Evolutionary conservation across 2,797 vertebrate species (phyloP).

Genomic region (Danio jaintianensis): DNA sequence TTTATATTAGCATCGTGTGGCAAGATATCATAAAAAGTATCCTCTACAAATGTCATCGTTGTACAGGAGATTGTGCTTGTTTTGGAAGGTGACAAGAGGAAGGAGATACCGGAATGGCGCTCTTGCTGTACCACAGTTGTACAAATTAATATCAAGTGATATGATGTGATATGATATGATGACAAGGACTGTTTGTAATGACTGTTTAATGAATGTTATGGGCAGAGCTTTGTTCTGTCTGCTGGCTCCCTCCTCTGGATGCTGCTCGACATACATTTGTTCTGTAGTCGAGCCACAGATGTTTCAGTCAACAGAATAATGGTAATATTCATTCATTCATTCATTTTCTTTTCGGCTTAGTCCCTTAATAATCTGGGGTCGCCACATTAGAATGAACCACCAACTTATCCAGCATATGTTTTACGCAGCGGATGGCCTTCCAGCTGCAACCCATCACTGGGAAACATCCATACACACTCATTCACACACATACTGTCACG

Average conservation of each 20-base stretch:
- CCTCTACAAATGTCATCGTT: constrained; percentile 38
- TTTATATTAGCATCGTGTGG: constrained; percentile 70
- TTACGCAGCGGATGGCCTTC: too few relatives aligned
- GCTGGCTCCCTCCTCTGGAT: constrained; percentile 93
- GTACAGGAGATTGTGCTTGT: constrained; percentile 14
- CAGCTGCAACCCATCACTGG: too few relatives aligned
- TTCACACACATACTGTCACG: too few relatives aligned
- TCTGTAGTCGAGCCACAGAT: constrained; percentile 46
- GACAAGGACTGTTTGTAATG: constrained; percentile 64
- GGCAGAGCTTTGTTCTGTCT: constrained; percentile 69
- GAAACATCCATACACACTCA: too few relatives aligned
- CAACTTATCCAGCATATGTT: too few relatives aligned
- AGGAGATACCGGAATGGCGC: constrained; percentile 25
- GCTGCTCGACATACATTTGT: constrained; percentile 77
- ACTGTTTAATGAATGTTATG: constrained; percentile 52
- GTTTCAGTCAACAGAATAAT: neutral
- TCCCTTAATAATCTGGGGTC: too few relatives aligned
- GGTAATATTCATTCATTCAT: too few relatives aligned
- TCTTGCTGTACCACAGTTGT: constrained; percentile 51
- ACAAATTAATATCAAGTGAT: constrained; percentile 62
- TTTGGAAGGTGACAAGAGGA: constrained; percentile 26
- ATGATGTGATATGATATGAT: constrained; percentile 39
- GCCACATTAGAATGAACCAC: too few relatives aligned
- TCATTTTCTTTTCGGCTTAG: too few relatives aligned
- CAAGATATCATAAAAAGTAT: constrained; percentile 43